Evolutionary conservation across 2,888 invertebrate genomes (phyloP).

Genomic region (Hypena proboscidalis): DNA sequence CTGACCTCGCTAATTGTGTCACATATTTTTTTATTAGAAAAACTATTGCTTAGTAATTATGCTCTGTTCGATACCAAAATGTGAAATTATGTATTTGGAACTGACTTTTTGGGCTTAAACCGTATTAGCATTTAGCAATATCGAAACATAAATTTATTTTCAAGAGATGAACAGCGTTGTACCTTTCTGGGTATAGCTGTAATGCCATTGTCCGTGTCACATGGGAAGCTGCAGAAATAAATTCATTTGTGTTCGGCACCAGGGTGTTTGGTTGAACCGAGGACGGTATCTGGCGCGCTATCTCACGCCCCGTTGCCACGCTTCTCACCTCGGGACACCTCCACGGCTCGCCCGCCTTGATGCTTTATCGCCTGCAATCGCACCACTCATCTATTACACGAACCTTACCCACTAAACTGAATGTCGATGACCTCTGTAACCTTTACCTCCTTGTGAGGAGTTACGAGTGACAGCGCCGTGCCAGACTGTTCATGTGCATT

Average conservation of each 20-base stretch:
- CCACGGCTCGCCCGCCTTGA: conserved; percentile 63
- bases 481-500: conserved; percentile 44
- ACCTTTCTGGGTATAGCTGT: background rate
- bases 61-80: no score
- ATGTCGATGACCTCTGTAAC: conserved; percentile 66
- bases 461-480: conserved; percentile 59
- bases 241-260: conserved; percentile 5
- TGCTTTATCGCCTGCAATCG: conserved; percentile 74
- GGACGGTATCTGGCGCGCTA: conserved; percentile 68
- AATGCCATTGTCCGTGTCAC: background rate
- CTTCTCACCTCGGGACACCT: conserved; percentile 80
- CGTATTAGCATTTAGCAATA: no score
- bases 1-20: no score
- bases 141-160: no score
- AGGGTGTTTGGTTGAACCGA: conserved; percentile 27
- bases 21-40: no score
- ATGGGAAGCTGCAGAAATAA: conserved; percentile 4
- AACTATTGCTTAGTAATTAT: no score
- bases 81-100: no score
- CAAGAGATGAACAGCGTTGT: no score
- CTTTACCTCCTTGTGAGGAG: conserved; percentile 58
- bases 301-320: conserved; percentile 81
- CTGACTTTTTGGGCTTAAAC: no score
- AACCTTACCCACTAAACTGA: conserved; percentile 73
- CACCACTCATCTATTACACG: conserved; percentile 73